These are phyloP conservation scores for Melieria omissa DNA, from an alignment of 2,888 invertebrate species.

Conservation along the genomic window DNA sequence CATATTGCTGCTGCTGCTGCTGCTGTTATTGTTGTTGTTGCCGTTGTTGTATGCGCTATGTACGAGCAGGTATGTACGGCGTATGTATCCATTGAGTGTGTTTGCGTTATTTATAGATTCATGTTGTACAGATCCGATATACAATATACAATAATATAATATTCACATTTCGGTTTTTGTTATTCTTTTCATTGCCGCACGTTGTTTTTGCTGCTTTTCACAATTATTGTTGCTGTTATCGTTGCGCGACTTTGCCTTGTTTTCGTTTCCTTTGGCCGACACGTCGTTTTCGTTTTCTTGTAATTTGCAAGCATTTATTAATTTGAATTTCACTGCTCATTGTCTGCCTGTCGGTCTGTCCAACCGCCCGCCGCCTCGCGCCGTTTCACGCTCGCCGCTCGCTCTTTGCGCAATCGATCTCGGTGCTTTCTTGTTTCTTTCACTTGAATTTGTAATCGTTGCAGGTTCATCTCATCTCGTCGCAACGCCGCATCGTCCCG, in stretches of 20 bases:
- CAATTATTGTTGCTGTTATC: too few relatives aligned
- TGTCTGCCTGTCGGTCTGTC: neutral
- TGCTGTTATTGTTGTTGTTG: neutral
- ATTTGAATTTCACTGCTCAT: neutral
- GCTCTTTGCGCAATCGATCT: neutral
- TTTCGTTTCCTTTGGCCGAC: neutral
- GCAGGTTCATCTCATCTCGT: neutral
- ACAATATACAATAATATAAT: neutral
- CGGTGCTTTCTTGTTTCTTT: neutral
- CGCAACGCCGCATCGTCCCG: neutral
- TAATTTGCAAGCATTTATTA: neutral
- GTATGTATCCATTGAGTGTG: neutral
- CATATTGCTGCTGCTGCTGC: neutral
- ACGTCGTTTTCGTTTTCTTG: neutral
- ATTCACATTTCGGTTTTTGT: neutral
- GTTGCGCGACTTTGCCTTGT: too few relatives aligned
- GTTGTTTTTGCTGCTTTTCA: too few relatives aligned
- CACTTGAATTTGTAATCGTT: neutral
- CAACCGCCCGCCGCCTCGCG: neutral
- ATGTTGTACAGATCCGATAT: conserved; percentile 26
- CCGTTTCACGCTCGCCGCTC: neutral
- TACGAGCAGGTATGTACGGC: neutral
- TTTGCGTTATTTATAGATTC: conserved; percentile 34
- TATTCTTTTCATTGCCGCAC: neutral
- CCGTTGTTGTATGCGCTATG: neutral